Percentiles rank a stretch among this genome's conserved stretches.
phyloP scores from a whole-genome alignment of 2,113 vertebrate genomes.

The Pygoscelis antarcticus region DNA sequence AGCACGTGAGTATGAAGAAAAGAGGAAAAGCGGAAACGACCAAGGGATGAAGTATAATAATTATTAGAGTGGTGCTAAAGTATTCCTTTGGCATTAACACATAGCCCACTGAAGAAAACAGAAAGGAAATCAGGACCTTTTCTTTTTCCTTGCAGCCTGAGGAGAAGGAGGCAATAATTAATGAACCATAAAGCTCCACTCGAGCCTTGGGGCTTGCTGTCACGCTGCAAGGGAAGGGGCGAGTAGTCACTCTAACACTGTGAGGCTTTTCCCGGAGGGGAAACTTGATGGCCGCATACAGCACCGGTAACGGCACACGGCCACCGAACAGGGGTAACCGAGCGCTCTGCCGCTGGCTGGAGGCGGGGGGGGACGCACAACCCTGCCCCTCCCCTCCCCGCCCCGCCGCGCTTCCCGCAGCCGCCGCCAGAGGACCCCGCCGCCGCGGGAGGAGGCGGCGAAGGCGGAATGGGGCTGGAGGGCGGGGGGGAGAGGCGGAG shows the following conservation, averaged over 20 bases:
- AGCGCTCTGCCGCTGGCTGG: neutral
- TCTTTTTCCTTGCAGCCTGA: neutral
- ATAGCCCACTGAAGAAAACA: neutral
- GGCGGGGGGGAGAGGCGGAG: neutral
- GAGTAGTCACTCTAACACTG: neutral
- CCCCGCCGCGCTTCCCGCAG: neutral
- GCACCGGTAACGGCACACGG: no score
- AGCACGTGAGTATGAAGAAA: neutral
- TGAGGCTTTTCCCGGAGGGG: neutral
- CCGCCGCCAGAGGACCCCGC: constrained; percentile 46
- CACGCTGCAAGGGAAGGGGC: neutral
- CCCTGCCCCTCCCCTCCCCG: no score
- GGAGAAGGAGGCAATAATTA: neutral
- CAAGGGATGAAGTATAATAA: neutral
- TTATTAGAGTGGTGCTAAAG: neutral
- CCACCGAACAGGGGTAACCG: neutral
- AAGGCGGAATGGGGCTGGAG: neutral
- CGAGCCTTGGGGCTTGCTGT: neutral
- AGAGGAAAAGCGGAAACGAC: neutral
- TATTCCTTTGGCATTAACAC: neutral
- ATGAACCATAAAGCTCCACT: neutral
- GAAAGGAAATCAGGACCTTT: neutral
- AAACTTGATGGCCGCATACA: neutral
- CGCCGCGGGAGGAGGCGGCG: neutral
- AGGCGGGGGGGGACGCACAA: accelerated